Evolutionary conservation across 2,888 invertebrate genomes (phyloP).

Genomic region (Drosophila fulvimacula): DNA sequence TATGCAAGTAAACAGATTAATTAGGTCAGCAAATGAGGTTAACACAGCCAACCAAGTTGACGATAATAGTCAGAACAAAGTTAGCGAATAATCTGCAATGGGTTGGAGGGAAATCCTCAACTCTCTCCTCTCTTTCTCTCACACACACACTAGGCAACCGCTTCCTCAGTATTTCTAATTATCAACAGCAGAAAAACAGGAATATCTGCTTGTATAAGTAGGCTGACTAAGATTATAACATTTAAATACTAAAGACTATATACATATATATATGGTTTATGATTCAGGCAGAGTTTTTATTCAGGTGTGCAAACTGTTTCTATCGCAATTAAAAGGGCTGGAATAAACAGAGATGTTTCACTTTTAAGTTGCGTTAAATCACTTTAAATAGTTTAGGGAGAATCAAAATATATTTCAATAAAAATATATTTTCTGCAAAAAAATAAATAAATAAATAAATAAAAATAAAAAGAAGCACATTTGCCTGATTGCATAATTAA

Average conservation of each 20-base stretch:
- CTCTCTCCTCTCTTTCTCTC: background rate
- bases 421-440: no score
- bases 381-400: no score
- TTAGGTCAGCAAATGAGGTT: slow-evolving; percentile 63
- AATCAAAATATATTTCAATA: no score
- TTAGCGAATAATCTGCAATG: slow-evolving; percentile 14
- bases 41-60: slow-evolving; percentile 25
- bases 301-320: background rate
- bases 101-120: background rate
- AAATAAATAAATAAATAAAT: no score
- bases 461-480: no score
- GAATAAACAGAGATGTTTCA: no score
- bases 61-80: slow-evolving; percentile 19
- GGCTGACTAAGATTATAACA: background rate
- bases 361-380: no score
- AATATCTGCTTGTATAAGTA: background rate
- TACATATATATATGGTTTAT: background rate
- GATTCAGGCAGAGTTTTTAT: background rate
- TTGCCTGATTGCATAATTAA: background rate
- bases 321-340: no score
- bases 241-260: background rate
- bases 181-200: slow-evolving; percentile 7
- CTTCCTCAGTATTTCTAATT: slow-evolving; percentile 9
- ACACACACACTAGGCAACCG: background rate
- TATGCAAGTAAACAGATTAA: slow-evolving; percentile 81